Evolutionary conservation across 2,113 vertebrate genomes (phyloP).

Genomic region (Platichthys stellatus): DNA sequence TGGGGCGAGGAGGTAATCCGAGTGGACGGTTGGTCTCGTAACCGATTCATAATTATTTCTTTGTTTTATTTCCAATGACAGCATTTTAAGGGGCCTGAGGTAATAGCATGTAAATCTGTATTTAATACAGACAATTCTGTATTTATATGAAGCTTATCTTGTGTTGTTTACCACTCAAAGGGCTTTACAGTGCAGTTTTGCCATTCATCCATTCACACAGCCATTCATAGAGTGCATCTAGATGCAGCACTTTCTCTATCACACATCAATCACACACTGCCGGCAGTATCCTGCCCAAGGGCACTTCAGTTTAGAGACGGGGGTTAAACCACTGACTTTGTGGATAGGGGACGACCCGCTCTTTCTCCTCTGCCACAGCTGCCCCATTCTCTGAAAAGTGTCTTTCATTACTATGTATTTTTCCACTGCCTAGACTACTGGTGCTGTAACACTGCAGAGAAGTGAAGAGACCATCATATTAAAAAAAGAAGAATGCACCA

Average conservation of each 20-base stretch:
- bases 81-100: neutral
- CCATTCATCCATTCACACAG: too few species aligned
- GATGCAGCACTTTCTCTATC: too few species aligned
- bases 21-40: slow-evolving; percentile 6
- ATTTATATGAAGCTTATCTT: neutral
- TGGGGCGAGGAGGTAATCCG: slow-evolving; percentile 29
- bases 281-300: neutral
- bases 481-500: too few species aligned
- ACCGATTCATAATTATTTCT: slow-evolving; percentile 3
- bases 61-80: slow-evolving; percentile 11
- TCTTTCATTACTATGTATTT: neutral
- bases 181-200: too few species aligned
- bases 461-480: too few species aligned
- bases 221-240: too few species aligned
- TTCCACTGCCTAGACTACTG: neutral
- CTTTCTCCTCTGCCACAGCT: neutral
- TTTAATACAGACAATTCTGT: neutral
- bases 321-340: too few species aligned
- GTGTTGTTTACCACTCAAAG: too few species aligned
- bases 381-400: neutral
- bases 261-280: too few species aligned
- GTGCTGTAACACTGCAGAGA: too few species aligned
- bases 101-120: neutral
- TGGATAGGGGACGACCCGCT: neutral
- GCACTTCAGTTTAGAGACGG: neutral